A percentile compares a stretch with the other conserved stretches of the same genome.
Evolutionary conservation across 2,888 invertebrate species (phyloP).

Genomic region (Drosophila limbata): DNA sequence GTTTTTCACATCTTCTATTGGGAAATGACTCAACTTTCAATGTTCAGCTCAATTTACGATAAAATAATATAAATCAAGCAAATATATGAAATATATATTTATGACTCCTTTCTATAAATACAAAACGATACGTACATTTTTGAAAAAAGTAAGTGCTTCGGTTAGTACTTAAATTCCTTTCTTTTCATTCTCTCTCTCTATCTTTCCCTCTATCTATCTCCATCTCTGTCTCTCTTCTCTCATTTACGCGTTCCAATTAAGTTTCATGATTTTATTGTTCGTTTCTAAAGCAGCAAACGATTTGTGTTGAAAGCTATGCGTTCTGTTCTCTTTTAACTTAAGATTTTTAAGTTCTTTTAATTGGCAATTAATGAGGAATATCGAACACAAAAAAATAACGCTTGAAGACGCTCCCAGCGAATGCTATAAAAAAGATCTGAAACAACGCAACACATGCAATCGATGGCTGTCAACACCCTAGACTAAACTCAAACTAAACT

Average conservation of each 20-base stretch:
- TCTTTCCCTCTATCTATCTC: slow-evolving; percentile 6
- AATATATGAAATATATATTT: slow-evolving; percentile 45
- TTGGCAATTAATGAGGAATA: slow-evolving; percentile 63
- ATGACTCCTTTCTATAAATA: slow-evolving; percentile 49
- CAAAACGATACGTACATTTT: slow-evolving; percentile 43
- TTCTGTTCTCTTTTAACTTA: slow-evolving; percentile 67
- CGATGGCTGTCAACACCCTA: slow-evolving; percentile 69
- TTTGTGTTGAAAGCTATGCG: slow-evolving; percentile 72
- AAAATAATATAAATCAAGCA: slow-evolving; percentile 26
- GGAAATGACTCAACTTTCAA: slow-evolving; percentile 15
- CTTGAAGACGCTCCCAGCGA: slow-evolving; percentile 47
- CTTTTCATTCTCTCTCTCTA: slow-evolving; percentile 37
- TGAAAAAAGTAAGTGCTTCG: slow-evolving; percentile 68
- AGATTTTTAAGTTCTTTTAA: slow-evolving; percentile 63
- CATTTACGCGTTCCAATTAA: slow-evolving; percentile 59
- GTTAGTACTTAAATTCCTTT: slow-evolving; percentile 70
- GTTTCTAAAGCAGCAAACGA: slow-evolving; percentile 42
- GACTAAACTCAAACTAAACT: slow-evolving; percentile 36
- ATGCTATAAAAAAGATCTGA: slow-evolving; percentile 60
- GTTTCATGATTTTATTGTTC: slow-evolving; percentile 56
- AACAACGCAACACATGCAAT: slow-evolving; percentile 64
- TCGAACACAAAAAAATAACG: slow-evolving; percentile 51
- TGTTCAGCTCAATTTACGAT: slow-evolving; percentile 18
- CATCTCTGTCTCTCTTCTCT: slow-evolving; percentile 26
- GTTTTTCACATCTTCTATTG: slow-evolving; percentile 54